These are phyloP conservation scores for Macquaria ambigua DNA, from an alignment of 2,113 vertebrate genomes.

Conservation along the genomic window DNA sequence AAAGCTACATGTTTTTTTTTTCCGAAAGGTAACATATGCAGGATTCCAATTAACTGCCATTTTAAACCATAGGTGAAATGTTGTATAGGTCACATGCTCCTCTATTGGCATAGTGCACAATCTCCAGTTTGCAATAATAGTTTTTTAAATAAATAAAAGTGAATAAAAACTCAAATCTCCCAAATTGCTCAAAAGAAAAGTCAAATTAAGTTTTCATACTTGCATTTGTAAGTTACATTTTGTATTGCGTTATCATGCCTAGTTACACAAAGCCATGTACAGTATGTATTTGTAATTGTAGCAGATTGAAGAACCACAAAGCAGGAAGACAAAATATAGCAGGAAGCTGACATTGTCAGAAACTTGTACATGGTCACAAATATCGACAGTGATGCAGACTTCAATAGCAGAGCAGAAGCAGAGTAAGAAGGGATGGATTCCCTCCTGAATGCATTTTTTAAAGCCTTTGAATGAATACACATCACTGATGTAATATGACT, in stretches of 20 bases:
- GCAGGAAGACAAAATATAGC: background rate
- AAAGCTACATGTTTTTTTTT: background rate
- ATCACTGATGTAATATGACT: constrained; percentile 72
- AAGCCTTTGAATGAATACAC: constrained; percentile 31
- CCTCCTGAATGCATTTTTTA: constrained; percentile 24
- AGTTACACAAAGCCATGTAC: background rate
- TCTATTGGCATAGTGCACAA: background rate
- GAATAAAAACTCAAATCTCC: background rate
- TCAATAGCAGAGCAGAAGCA: background rate
- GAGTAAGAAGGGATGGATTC: constrained; percentile 7
- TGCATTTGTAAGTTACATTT: background rate
- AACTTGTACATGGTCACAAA: background rate
- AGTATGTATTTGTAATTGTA: background rate
- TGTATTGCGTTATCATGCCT: background rate
- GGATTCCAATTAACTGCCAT: constrained; percentile 7
- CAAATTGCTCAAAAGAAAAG: background rate
- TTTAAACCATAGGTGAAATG: background rate
- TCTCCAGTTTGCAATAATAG: background rate
- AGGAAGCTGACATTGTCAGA: background rate
- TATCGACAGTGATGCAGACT: background rate
- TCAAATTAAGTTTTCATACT: background rate
- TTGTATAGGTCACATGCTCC: background rate
- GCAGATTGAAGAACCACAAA: background rate
- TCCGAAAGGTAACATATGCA: background rate
- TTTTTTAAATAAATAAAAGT: background rate